phyloP scores from a whole-genome alignment of 2,888 invertebrate species.

The Gortyna flavago region DNA sequence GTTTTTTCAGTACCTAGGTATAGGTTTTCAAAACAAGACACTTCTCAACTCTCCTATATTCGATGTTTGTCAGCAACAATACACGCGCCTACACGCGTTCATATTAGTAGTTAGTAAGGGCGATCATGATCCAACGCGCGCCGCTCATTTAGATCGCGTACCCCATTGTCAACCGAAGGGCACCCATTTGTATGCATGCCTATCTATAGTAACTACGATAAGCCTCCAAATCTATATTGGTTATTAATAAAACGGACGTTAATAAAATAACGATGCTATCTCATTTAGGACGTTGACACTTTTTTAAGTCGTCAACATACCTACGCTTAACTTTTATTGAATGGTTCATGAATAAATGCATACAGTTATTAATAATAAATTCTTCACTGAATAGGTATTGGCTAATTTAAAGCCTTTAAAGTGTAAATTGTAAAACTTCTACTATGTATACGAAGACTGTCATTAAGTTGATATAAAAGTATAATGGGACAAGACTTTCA shows the following conservation, averaged over 20 bases:
- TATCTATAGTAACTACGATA: constrained; percentile 66
- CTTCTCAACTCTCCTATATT: constrained; percentile 1
- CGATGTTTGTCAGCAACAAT: constrained; percentile 39
- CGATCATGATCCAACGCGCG: constrained; percentile 66
- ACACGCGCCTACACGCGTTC: constrained; percentile 47
- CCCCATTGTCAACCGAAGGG: constrained; percentile 68
- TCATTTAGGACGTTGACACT: constrained; percentile 63
- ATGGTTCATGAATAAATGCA: constrained; percentile 57
- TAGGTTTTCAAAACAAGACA: not conserved
- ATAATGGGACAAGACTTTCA: constrained; percentile 38
- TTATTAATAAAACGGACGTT: constrained; percentile 69
- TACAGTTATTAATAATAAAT: constrained; percentile 56
- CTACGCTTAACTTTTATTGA: constrained; percentile 54
- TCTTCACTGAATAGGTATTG: constrained; percentile 53
- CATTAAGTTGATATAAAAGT: constrained; percentile 44
- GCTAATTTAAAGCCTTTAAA: constrained; percentile 47
- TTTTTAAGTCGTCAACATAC: constrained; percentile 51
- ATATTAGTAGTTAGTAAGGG: constrained; percentile 69
- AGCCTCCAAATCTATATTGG: constrained; percentile 72
- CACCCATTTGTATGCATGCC: constrained; percentile 72
- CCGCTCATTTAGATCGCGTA: constrained; percentile 68
- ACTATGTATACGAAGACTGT: constrained; percentile 30
- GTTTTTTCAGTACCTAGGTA: too few species aligned
- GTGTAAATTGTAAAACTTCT: constrained; percentile 51
- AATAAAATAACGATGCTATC: constrained; percentile 59